A percentile compares a stretch with the other conserved stretches of the same genome.
phyloP scores from a whole-genome alignment of 2,797 vertebrate genomes.

The Diplodus puntazzo region DNA sequence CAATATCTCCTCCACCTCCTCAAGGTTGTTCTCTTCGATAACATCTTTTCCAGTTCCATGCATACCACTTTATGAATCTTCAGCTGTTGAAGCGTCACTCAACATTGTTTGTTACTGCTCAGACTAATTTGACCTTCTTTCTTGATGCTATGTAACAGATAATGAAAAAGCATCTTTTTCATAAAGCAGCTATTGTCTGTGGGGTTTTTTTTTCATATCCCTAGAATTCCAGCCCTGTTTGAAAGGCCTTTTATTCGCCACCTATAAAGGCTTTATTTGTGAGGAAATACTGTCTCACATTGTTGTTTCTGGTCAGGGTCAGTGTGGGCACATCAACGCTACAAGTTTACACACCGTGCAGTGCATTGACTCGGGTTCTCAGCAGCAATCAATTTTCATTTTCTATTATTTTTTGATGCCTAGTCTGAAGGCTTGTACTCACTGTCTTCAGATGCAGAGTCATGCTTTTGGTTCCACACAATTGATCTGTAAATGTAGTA shows the following conservation, averaged over 20 bases:
- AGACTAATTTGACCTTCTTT: constrained; percentile 8
- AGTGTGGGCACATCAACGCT: neutral
- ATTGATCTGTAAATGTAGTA: constrained; percentile 19
- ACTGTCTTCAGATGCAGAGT: constrained; percentile 14
- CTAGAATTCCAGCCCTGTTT: neutral
- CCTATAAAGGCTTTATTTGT: constrained; percentile 17
- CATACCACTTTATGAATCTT: neutral
- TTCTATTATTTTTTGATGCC: neutral
- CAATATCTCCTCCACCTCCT: neutral
- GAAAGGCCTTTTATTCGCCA: constrained; percentile 5
- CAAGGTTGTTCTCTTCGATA: neutral
- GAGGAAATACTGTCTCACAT: constrained; percentile 24
- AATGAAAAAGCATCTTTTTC: neutral
- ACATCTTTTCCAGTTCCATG: neutral
- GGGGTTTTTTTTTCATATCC: neutral
- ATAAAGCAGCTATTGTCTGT: neutral
- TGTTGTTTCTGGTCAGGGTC: neutral
- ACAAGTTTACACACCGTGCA: constrained; percentile 31
- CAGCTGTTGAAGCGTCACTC: neutral
- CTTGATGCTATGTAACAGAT: constrained; percentile 3
- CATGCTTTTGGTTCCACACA: neutral
- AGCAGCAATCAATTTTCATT: constrained; percentile 30
- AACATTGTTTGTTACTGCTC: neutral
- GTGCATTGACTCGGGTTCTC: constrained; percentile 4
- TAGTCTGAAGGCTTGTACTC: neutral